Percentiles rank a stretch among this genome's conserved stretches.
Conservation (phyloP, 2,113 vertebrate species). For the Scalopus aquaticus region DNA sequence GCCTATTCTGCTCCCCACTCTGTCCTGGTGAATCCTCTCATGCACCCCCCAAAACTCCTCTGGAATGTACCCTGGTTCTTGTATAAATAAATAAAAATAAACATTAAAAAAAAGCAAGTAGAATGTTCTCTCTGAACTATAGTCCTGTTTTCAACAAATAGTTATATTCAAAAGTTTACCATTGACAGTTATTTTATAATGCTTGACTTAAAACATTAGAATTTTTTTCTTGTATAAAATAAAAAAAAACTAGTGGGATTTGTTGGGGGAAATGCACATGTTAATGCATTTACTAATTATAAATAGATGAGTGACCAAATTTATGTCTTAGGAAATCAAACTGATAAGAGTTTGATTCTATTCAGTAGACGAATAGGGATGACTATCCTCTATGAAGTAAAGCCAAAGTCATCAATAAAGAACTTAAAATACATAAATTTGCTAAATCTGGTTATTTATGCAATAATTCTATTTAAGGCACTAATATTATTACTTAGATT, state of each 20-base stretch:
- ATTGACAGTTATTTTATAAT: background rate
- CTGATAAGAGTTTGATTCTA: background rate
- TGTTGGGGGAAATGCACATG: background rate
- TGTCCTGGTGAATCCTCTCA: too few species aligned
- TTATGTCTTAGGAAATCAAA: constrained; percentile 7
- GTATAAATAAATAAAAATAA: too few species aligned
- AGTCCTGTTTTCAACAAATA: background rate
- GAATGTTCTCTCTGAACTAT: constrained; percentile 35
- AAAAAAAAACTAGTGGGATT: background rate
- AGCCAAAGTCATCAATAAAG: background rate
- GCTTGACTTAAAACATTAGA: background rate
- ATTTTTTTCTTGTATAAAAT: background rate
- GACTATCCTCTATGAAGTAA: background rate
- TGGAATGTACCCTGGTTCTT: too few species aligned
- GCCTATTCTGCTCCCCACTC: too few species aligned
- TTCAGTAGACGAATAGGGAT: background rate
- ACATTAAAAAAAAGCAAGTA: too few species aligned
- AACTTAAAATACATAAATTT: background rate
- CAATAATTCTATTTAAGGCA: constrained; percentile 18
- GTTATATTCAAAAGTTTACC: constrained; percentile 11
- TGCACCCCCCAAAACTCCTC: too few species aligned
- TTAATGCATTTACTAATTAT: constrained; percentile 26
- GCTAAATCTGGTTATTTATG: constrained; percentile 22
- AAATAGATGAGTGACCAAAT: constrained; percentile 1
- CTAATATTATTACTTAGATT: background rate